phyloP scores from a whole-genome alignment of 2,113 vertebrate genomes.

The Rhabdomys dilectus region DNA sequence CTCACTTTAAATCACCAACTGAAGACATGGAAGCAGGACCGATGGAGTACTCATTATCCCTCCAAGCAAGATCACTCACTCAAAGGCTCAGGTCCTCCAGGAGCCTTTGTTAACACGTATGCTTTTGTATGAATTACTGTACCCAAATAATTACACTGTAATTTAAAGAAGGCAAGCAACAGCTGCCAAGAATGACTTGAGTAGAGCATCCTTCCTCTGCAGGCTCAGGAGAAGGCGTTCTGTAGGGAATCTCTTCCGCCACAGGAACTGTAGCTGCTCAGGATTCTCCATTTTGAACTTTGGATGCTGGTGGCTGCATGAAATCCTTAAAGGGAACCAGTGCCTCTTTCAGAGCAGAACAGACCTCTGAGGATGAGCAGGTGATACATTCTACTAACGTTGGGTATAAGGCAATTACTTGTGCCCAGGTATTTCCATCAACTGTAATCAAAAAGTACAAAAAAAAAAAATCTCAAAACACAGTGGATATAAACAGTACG shows the following conservation, averaged over 20 bases:
- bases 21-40: slow-evolving; percentile 88
- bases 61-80: slow-evolving; percentile 85
- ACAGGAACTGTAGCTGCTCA: slow-evolving; percentile 88
- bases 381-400: slow-evolving; percentile 98
- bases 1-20: slow-evolving; percentile 90
- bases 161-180: slow-evolving; percentile 84
- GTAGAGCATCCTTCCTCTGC: slow-evolving; percentile 83
- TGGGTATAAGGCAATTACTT: slow-evolving; percentile 98
- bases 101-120: slow-evolving; percentile 83
- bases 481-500: not conserved
- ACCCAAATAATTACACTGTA: slow-evolving; percentile 85
- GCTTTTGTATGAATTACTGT: slow-evolving; percentile 80
- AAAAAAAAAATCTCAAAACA: slow-evolving; percentile 53
- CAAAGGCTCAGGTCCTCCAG: slow-evolving; percentile 84
- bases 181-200: slow-evolving; percentile 85
- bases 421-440: slow-evolving; percentile 97
- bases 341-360: slow-evolving; percentile 97
- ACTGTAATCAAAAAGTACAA: slow-evolving; percentile 88
- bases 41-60: slow-evolving; percentile 86
- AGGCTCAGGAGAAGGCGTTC: slow-evolving; percentile 81
- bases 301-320: slow-evolving; percentile 97
- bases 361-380: slow-evolving; percentile 97
- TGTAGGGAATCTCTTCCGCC: slow-evolving; percentile 83
- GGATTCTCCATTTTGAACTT: slow-evolving; percentile 98
- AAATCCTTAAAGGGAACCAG: slow-evolving; percentile 99